Evolutionary conservation across 1,140 invertebrate genomes (phyloP).

Genomic region (Drosophila bifasciata): DNA sequence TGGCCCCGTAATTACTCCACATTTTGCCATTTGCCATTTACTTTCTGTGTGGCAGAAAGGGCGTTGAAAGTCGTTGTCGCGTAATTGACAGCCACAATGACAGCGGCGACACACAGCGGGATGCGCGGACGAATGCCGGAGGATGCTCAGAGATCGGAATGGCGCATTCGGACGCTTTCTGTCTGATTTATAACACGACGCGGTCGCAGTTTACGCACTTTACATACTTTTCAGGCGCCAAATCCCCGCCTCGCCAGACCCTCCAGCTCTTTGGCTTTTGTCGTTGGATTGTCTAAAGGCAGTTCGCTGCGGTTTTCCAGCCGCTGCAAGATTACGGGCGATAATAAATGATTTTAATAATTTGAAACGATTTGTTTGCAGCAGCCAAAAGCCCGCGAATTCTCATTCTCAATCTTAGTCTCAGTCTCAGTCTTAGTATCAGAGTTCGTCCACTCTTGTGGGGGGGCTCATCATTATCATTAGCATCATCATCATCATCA

Average conservation of each 20-base stretch:
- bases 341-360: constrained; percentile 82
- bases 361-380: constrained; percentile 79
- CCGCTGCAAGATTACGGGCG: constrained; percentile 63
- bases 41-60: constrained; percentile 26
- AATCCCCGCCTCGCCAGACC: too few species aligned
- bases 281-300: constrained; percentile 40
- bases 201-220: constrained; percentile 52
- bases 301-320: constrained; percentile 60
- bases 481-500: constrained; percentile 42
- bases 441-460: constrained; percentile 9
- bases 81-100: constrained; percentile 75
- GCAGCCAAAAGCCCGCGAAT: constrained; percentile 2
- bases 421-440: background rate
- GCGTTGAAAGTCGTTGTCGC: constrained; percentile 71
- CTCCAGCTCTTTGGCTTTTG: constrained; percentile 16
- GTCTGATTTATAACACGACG: constrained; percentile 65
- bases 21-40: constrained; percentile 55
- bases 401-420: background rate
- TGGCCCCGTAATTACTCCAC: constrained; percentile 63
- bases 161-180: constrained; percentile 2
- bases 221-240: constrained; percentile 37
- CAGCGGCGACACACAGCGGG: constrained; percentile 56
- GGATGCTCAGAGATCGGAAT: constrained; percentile 1
- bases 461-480: constrained; percentile 67
- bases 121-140: constrained; percentile 32